Percentiles rank a stretch among this genome's conserved stretches.
Conservation (phyloP, 2,888 invertebrate species). For the Melanotus villosus region DNA sequence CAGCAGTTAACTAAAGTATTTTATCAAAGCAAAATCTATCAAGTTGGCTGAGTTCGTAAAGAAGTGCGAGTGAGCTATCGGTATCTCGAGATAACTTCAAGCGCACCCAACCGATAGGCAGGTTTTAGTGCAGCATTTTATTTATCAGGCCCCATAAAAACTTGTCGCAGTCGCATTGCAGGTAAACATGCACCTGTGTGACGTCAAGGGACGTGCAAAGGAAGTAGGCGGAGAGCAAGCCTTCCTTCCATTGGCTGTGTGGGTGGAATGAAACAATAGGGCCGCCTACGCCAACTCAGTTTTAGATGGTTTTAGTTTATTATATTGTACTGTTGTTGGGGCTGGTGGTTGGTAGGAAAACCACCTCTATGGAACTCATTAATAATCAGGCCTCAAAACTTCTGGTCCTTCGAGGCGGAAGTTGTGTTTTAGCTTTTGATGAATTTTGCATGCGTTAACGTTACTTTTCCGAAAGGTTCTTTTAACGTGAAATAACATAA, state of each 20-base stretch:
- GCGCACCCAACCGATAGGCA: constrained; percentile 32
- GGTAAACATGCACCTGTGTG: constrained; percentile 61
- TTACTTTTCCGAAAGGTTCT: too few relatives aligned
- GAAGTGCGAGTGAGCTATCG: background rate
- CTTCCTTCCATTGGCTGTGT: constrained; percentile 60
- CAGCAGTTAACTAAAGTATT: too few relatives aligned
- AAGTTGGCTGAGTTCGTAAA: background rate
- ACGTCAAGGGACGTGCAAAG: constrained; percentile 59
- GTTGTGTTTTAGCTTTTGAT: too few relatives aligned
- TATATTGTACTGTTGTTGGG: constrained; percentile 23
- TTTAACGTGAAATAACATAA: too few relatives aligned
- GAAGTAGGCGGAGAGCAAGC: constrained; percentile 57
- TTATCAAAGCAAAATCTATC: too few relatives aligned
- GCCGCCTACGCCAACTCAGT: constrained; percentile 49
- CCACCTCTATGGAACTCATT: background rate
- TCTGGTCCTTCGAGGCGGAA: too few relatives aligned
- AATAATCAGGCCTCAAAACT: constrained; percentile 13
- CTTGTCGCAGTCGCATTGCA: constrained; percentile 46
- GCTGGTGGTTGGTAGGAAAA: constrained; percentile 1
- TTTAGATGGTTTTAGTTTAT: constrained; percentile 36
- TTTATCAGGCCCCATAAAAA: constrained; percentile 38
- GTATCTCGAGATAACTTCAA: constrained; percentile 17
- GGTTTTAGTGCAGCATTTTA: constrained; percentile 41
- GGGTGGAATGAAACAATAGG: constrained; percentile 59
- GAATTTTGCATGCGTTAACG: too few relatives aligned